Evolutionary conservation across 1,140 invertebrate genomes (phyloP).

Genomic region (Bicyclus anynana): DNA sequence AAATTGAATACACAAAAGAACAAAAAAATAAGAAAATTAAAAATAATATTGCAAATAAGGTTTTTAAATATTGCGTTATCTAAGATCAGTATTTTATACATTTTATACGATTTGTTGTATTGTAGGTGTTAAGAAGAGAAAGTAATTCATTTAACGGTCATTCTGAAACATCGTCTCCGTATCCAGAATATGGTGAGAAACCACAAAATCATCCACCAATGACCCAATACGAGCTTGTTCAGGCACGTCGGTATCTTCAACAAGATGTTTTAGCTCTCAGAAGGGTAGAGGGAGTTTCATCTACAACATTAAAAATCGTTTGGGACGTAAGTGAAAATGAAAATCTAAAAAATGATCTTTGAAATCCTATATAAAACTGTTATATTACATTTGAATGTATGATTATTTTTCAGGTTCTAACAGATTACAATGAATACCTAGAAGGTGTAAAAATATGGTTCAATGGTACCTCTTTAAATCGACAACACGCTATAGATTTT

Average conservation of each 20-base stretch:
- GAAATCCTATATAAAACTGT: too few species aligned
- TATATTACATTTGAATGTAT: slow-evolving; percentile 1
- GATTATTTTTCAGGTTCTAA: slow-evolving; percentile 68
- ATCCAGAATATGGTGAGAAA: slow-evolving; percentile 57
- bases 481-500: slow-evolving; percentile 45
- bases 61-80: too few species aligned
- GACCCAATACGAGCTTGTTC: slow-evolving; percentile 87
- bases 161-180: slow-evolving; percentile 54
- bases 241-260: slow-evolving; percentile 86
- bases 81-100: too few species aligned
- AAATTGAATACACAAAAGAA: too few species aligned
- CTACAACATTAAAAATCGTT: slow-evolving; percentile 88
- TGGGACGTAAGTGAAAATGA: slow-evolving; percentile 85
- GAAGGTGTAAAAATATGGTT: slow-evolving; percentile 97
- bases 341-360: background rate
- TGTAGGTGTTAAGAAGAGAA: slow-evolving; percentile 65
- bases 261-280: slow-evolving; percentile 89
- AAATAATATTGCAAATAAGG: too few species aligned
- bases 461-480: slow-evolving; percentile 82
- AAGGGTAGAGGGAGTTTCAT: slow-evolving; percentile 87
- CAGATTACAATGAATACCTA: slow-evolving; percentile 79
- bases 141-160: slow-evolving; percentile 65
- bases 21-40: too few species aligned
- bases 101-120: too few species aligned
- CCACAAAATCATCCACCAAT: slow-evolving; percentile 82